Base-by-base conservation (phyloP, 1,140 invertebrate species). In the Sinella curviseta region DNA sequence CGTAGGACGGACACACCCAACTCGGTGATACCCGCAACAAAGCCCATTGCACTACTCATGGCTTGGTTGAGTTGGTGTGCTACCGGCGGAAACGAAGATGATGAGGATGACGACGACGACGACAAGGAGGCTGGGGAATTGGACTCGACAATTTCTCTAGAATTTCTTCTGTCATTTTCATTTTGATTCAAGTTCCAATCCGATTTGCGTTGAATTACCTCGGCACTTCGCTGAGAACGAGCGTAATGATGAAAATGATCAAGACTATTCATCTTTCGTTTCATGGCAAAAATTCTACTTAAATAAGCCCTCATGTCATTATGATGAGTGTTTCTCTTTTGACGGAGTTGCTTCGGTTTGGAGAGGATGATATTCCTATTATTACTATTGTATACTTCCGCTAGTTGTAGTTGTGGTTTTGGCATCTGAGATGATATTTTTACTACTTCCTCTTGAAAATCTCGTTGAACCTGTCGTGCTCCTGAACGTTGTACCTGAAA, bases 401-500 rank as follows among this genome's bases (percentile, higher is more conserved):
- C 39, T 48, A 20, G 39, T 48, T 48, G 39, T 48, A 48, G 39
- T 48, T 12, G 39, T 12, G 39, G 39, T 20, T 48, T 8, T 48
- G 39, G 39, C 20, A n/a, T 48, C 39, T 12, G 39, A 48, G 39
- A 48, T 12, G 20, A 20, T 20, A 48, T 48, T n/a, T n/a, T n/a
- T n/a, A n/a, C n/a, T 48, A 48, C 39, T 48, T 48, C 20, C 39
- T 48, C 65, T 70, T 70, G 65, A 8, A 70, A 33, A 70, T 70
- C 30, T 70, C 65, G 65, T 70, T 70, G 65, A 70, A 70, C 24
- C 30, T 30, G 26, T 70, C 65, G 8, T 70, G 65, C 31, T 70
- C 65, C 65, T 70, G 65, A 33, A 24, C 31, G 26, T 70, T 70
- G 65, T 70, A 70, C 65, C 65, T 70, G 57, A 48, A 48, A 48